Base-by-base conservation (phyloP, 2,888 invertebrate genomes). In the Drosophila merina region DNA sequence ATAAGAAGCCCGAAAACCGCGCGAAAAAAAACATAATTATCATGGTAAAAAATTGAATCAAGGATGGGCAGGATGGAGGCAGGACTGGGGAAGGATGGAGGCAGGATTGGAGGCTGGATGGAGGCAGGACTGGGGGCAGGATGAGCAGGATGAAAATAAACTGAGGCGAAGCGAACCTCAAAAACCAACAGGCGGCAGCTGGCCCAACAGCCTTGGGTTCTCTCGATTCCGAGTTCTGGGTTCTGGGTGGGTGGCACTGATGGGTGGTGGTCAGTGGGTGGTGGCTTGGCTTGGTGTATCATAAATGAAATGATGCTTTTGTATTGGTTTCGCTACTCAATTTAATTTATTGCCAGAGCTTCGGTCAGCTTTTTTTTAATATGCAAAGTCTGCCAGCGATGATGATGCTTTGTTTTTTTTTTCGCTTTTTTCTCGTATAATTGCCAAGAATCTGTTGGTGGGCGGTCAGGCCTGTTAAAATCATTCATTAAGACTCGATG, bases 311-410 rank as follows among this genome's bases (percentile, higher is more conserved):
- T 66, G 52, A 77, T 57, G 62, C 58, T 64, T 85, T 78, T 79
- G 72, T 81, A 72, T 85, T 81, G 85, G 81, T 78, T 84, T 57
- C 49, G 33, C 66, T 72, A 56, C 57, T 79, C 66, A 85, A 79
- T 79, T 79, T 70, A 75, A 84, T 79, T 79, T 84, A 52, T 64
- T 56, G 58, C 75, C 45, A 38, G 42, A 56, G 48, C 69, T 69
- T 69, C 47, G 69, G 69, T 57, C 49, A 57, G 51, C 69, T 51
- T 68, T 67, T 20, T 20, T 67, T 51, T 68, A 64, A 66, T 64
- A 64, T 66, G 67, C 64, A 64, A 64, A 64, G 64, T 66, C 64
- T 64, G 63, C 12, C 42, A 3, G 20, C 42, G 63, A 5, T 28
- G 40, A 4, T 31, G 36, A 31, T 12, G 28, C 28, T 31, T 38